Evolutionary conservation across 2,888 invertebrate species (phyloP), one percentile per base, ranked within the genome.

Genomic region (Erebia palarica): DNA sequence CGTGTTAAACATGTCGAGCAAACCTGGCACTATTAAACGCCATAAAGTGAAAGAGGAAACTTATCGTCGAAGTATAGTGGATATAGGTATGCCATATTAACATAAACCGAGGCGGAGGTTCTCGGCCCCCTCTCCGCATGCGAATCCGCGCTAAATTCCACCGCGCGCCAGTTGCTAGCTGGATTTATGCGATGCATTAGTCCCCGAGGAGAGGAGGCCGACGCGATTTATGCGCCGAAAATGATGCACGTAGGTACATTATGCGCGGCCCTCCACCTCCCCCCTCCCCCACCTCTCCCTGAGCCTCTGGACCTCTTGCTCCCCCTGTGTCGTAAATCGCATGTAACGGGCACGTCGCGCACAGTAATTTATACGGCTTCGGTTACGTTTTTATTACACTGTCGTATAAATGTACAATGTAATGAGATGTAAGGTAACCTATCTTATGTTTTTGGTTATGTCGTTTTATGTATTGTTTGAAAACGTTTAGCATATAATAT

Each of bases 131-230:
- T n/a, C 59, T 59, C 59, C 47, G 63, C 9, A 49, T 55, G 57
- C 57, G n/a, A 57, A 57, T 57, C 14, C 10, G 44, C 16, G 57
- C 16, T 65, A 42, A 55, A 53, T 16, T 36, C 27, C 36, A 27
- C 10, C 44, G 27, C 64, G 2, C 18, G 51, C 51, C 36, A n/a
- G 51, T 10, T 42, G 42, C 65, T 16, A 18, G 36, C 42, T 42
- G 73, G 73, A 77, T 76, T 78, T 78, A 78, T 77, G 78, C 65
- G 68, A 18, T 78, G 71, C 78, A 78, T 78, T 78, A 78, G 76
- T 73, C 73, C 66, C 55, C 18, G 57, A 61, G 68, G 55, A 49
- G 53, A 36, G 47, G 65, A 27, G 27, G n/a, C 49, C 8, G 11
- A 47, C 65, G 61, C 69, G 71, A 75, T 73, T 75, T 75, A 74